These are phyloP conservation scores for Hiodon tergisus DNA, from an alignment of 2,113 vertebrate genomes.

Conservation along the genomic window DNA sequence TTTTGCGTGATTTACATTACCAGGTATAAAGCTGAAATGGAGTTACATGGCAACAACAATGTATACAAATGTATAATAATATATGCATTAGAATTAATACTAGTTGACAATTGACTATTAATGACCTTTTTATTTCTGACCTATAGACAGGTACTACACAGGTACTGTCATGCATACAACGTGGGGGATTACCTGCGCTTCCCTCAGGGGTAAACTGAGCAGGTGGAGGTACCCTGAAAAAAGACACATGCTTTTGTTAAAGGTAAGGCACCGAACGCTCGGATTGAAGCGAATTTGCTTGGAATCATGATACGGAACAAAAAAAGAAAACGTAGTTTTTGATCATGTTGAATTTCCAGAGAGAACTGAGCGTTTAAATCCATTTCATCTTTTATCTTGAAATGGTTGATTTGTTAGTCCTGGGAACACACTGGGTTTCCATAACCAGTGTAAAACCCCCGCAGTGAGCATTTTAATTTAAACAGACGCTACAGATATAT, in stretches of 20 bases:
- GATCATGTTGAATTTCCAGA: neutral
- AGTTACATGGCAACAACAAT: no score
- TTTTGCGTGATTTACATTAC: no score
- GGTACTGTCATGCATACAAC: neutral
- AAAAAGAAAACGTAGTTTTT: neutral
- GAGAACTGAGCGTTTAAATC: no score
- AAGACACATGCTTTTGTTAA: neutral
- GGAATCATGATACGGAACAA: neutral
- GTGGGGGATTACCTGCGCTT: slow-evolving; percentile 27
- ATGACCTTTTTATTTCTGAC: neutral
- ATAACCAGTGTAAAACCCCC: no score
- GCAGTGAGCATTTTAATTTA: neutral
- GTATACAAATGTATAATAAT: no score
- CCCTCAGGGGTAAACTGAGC: slow-evolving; percentile 42
- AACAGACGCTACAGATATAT: neutral
- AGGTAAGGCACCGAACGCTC: neutral
- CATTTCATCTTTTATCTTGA: no score
- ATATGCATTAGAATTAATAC: no score
- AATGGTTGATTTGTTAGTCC: no score
- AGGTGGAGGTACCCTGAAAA: slow-evolving; percentile 42
- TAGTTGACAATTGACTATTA: no score
- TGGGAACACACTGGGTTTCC: no score
- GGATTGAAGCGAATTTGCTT: neutral
- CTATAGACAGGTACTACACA: neutral
- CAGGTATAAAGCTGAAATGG: no score